Conservation (phyloP, 92 coral and sea anemone species). For the Heteractis magnifica region DNA sequence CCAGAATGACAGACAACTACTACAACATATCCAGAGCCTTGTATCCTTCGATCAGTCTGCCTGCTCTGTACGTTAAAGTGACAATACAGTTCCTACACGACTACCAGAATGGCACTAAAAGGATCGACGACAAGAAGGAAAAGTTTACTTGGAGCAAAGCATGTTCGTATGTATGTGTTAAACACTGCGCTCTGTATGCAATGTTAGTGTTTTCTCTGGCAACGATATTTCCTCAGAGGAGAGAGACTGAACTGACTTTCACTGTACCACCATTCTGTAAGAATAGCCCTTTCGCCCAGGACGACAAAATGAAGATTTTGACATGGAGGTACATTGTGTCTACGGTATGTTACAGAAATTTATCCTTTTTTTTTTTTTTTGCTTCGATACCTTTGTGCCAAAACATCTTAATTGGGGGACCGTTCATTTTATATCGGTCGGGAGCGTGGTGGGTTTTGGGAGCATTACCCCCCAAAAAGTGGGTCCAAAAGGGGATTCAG, state of each 20-base stretch:
- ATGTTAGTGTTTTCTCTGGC: slow-evolving; percentile 28
- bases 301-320: not conserved
- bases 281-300: not conserved
- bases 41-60: slow-evolving; percentile 22
- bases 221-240: slow-evolving; percentile 42
- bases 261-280: slow-evolving; percentile 41
- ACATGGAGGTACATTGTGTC: not conserved
- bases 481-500: too few relatives aligned
- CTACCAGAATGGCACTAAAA: not conserved
- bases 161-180: slow-evolving; percentile 41
- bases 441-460: too few relatives aligned
- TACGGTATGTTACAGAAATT: not conserved
- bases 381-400: too few relatives aligned
- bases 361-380: too few relatives aligned
- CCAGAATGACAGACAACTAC: slow-evolving; percentile 4
- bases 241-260: slow-evolving; percentile 22
- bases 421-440: too few relatives aligned
- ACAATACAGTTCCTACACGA: slow-evolving; percentile 22
- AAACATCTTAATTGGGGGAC: too few relatives aligned
- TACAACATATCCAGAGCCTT: slow-evolving; percentile 33
- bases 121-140: not conserved
- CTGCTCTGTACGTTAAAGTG: slow-evolving; percentile 29
- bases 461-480: too few relatives aligned
- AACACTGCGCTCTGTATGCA: slow-evolving; percentile 15
- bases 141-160: slow-evolving; percentile 34